These are phyloP conservation scores for Pollachius pollachius DNA, from an alignment of 2,113 vertebrate genomes.

Conservation along the genomic window DNA sequence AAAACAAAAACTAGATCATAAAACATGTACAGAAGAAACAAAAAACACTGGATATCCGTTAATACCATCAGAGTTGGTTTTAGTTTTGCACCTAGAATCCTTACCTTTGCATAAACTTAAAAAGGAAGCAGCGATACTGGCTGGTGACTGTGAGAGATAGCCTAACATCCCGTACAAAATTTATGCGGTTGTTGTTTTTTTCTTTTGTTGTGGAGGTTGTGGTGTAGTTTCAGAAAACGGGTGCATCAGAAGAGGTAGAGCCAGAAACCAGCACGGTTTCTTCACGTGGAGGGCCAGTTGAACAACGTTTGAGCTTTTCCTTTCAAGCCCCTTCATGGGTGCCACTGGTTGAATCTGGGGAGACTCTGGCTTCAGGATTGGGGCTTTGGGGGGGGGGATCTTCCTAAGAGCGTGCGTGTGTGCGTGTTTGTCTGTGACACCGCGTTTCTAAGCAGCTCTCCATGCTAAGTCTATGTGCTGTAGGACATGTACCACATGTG, in stretches of 20 bases:
- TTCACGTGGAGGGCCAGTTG: background rate
- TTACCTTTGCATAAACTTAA: conserved; percentile 56
- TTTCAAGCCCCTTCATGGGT: background rate
- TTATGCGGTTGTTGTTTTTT: conserved; percentile 35
- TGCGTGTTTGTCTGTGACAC: background rate
- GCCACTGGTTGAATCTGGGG: conserved; percentile 10
- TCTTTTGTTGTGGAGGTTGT: conserved; percentile 19
- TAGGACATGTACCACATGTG: background rate
- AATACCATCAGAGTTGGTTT: conserved; percentile 40
- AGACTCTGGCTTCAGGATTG: background rate
- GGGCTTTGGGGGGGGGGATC: conserved; percentile 1
- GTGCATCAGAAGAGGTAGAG: conserved; percentile 25
- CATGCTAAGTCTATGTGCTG: background rate
- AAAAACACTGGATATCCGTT: conserved; percentile 45
- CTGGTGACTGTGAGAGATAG: conserved; percentile 41
- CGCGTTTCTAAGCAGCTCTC: background rate
- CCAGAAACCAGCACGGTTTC: conserved; percentile 7
- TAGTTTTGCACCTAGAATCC: conserved; percentile 9
- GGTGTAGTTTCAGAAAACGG: conserved; percentile 10
- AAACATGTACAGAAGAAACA: conserved; percentile 25
- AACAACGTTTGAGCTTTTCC: background rate
- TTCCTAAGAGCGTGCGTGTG: background rate
- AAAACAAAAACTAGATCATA: conserved; percentile 13
- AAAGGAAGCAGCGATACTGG: conserved; percentile 53
- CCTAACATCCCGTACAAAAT: background rate